phyloP scores from a whole-genome alignment of 2,797 vertebrate species.

The Artibeus lituratus region DNA sequence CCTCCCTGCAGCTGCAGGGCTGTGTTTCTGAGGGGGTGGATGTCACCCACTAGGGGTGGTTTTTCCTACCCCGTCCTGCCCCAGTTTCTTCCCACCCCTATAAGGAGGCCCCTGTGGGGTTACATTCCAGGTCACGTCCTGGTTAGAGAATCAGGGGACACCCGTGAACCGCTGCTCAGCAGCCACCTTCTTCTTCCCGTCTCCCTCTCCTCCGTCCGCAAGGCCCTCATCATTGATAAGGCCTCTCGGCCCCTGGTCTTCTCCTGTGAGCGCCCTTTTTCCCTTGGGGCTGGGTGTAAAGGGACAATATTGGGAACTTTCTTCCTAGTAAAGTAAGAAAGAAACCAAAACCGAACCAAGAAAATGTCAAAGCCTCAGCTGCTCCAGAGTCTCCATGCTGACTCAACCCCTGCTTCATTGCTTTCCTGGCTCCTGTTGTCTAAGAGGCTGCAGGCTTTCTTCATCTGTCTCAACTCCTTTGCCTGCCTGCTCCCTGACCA shows the following conservation, averaged over 20 bases:
- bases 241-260: not conserved
- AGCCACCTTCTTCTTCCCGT: not conserved
- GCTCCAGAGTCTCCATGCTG: not conserved
- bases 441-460: not conserved
- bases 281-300: not conserved
- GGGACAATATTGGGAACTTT: not conserved
- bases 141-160: not conserved
- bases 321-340: not conserved
- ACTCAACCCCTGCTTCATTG: not conserved
- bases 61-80: not conserved
- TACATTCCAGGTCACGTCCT: not conserved
- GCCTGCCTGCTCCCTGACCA: not conserved
- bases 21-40: not conserved
- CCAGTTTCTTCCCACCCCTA: not conserved
- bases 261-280: not conserved
- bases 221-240: not conserved
- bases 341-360: not conserved
- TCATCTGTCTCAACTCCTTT: not conserved
- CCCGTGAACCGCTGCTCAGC: not conserved
- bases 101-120: not conserved
- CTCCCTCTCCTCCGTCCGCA: not conserved
- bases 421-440: not conserved
- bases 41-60: not conserved
- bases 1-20: slow-evolving; percentile 15
- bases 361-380: not conserved